Base-by-base conservation (phyloP, 2,888 invertebrate genomes). In the Catocala fraxini region DNA sequence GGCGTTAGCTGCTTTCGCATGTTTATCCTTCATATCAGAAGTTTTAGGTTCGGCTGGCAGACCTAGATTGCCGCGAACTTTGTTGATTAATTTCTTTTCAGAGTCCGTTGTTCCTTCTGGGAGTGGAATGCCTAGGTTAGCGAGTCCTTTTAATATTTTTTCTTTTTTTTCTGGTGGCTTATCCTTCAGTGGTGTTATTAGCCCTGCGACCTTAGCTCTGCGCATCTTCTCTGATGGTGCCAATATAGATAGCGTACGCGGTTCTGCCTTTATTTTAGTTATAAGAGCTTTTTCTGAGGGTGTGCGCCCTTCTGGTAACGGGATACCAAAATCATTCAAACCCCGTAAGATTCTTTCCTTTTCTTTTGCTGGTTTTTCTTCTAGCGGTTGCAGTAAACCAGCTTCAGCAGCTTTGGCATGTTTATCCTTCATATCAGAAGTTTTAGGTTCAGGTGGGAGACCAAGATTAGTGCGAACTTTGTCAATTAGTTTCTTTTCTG, bases 71-170 rank as follows among this genome's bases (percentile, higher is more conserved):
- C 42, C 45, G 41, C 75, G 56, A 12, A 82, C 68, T 63, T 77
- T 79, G 3, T 73, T 70, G 1, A 80, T 69, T 0, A 81, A 7
- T 48, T 69, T 65, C 47, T 67, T 74, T 55, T 84, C 81, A 0
- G 82, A 81, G 2, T 73, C 25, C 0, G 76, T 73, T 67, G 78
- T 64, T 0, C 66, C 78, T 55, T 78, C 74, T 4, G 83, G 82
- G 2, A 84, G 51, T 0, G 82, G 79, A 4, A 86, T 52, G 4
- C 85, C 86, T 45, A 84, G 78, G 51, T 75, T 79, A 7, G 75
- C 79, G 39, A 83, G 65, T 1, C 82, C 83, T 75, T 69, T 84
- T 5, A 85, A 54, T 42, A 83, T 84, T 66, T 74, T 81, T 73
- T 86, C 83, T 60, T 83, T 84, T 66, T 85, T 68, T 35, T 62